Conservation (phyloP, 2,888 invertebrate species). For the Iphiclides podalirius region DNA sequence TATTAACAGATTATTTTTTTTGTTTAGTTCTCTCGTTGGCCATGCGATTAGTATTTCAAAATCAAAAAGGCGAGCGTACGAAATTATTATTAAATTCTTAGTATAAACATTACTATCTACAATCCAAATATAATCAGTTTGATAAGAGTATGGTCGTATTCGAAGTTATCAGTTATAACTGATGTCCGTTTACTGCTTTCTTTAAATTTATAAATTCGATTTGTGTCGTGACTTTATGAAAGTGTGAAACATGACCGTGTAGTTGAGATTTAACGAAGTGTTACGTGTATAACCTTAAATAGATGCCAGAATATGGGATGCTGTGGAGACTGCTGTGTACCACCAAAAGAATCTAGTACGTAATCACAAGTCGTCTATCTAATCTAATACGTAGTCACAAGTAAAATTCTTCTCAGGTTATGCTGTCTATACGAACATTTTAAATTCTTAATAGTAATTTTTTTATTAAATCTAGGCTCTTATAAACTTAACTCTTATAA, state of each 20-base stretch:
- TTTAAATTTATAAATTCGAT: not conserved
- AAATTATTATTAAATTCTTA: conserved; percentile 1
- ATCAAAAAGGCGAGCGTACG: no score
- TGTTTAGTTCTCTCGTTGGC: conserved; percentile 5
- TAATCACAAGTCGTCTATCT: conserved; percentile 26
- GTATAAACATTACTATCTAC: conserved; percentile 6
- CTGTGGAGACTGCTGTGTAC: conserved; percentile 54
- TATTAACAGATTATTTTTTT: no score
- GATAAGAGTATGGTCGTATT: conserved; percentile 12
- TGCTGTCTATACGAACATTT: no score
- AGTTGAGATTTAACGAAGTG: conserved; percentile 1
- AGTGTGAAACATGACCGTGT: not conserved
- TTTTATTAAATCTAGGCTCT: no score
- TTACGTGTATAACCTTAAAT: conserved; percentile 18
- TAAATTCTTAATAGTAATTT: no score
- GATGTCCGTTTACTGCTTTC: not conserved
- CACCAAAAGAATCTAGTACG: conserved; percentile 66
- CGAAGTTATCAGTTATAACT: not conserved
- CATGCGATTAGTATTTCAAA: conserved; percentile 1
- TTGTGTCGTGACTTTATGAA: no score
- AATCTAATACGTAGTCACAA: not conserved
- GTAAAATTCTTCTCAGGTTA: no score
- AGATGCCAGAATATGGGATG: conserved; percentile 50
- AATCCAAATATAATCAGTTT: conserved; percentile 18
- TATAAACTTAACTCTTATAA: no score